A percentile compares a stretch with the other conserved stretches of the same genome.
phyloP scores from a whole-genome alignment of 2,888 invertebrate genomes.

The Siphonodentalium dalli region DNA sequence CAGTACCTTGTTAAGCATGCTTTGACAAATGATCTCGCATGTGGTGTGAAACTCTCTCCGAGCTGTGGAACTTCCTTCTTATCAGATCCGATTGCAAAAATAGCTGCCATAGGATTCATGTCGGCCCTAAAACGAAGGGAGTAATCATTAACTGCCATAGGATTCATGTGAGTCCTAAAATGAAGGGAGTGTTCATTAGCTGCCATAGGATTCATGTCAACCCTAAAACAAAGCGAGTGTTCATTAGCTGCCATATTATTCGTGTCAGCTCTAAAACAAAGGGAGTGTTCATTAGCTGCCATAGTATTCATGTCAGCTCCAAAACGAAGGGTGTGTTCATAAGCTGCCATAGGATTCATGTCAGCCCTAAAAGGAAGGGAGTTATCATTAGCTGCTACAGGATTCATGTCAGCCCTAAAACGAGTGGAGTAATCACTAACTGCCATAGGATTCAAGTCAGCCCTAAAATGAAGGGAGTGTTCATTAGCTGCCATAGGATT shows the following conservation, averaged over 20 bases:
- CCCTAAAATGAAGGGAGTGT: background rate
- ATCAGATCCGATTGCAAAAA: conserved; percentile 64
- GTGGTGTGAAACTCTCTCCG: conserved; percentile 51
- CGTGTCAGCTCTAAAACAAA: too few species aligned
- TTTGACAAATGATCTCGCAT: conserved; percentile 59
- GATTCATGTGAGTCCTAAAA: background rate
- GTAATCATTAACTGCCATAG: background rate
- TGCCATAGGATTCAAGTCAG: too few species aligned
- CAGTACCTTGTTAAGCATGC: conserved; percentile 57
- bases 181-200: background rate
- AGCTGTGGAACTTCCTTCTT: conserved; percentile 50
- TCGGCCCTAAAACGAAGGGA: conserved; percentile 47
- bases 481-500: too few species aligned
- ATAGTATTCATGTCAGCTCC: too few species aligned
- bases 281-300: too few species aligned
- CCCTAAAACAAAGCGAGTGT: background rate
- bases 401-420: conserved; percentile 60
- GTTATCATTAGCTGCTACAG: conserved; percentile 65
- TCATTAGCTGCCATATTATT: too few species aligned
- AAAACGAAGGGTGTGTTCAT: too few species aligned
- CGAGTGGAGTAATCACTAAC: background rate
- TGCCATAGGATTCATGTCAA: too few species aligned
- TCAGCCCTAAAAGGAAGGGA: too few species aligned
- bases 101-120: conserved; percentile 64
- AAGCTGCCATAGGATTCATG: too few species aligned